phyloP scores from a whole-genome alignment of 2,888 invertebrate species.

The Hylaea fasciaria region DNA sequence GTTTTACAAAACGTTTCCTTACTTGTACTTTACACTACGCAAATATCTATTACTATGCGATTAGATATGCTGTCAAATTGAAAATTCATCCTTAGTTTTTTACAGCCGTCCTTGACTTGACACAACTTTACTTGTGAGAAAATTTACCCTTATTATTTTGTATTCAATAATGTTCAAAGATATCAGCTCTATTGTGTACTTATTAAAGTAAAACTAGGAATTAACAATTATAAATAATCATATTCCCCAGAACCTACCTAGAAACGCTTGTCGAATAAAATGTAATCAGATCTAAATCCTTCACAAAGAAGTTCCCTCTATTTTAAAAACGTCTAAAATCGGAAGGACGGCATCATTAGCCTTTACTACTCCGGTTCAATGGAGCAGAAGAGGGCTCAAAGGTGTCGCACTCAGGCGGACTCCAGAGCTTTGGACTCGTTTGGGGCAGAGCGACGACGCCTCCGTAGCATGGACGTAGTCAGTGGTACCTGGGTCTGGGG shows the following conservation, averaged over 20 bases:
- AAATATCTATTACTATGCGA: too few relatives aligned
- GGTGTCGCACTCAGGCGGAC: conserved; percentile 37
- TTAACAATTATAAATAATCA: too few relatives aligned
- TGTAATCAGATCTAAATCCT: conserved; percentile 6
- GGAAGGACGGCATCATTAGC: conserved; percentile 41
- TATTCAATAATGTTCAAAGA: too few relatives aligned
- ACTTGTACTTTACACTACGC: too few relatives aligned
- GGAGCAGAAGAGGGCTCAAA: conserved; percentile 41
- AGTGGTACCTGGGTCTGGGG: background rate
- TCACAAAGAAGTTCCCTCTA: conserved; percentile 15
- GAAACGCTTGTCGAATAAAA: background rate
- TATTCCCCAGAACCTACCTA: background rate
- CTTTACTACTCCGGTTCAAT: conserved; percentile 37
- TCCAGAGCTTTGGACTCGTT: conserved; percentile 36
- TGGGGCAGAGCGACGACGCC: conserved; percentile 30
- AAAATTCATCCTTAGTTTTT: too few relatives aligned
- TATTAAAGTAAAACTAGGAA: too few relatives aligned
- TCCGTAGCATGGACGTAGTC: conserved; percentile 11
- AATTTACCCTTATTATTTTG: too few relatives aligned
- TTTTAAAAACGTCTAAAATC: conserved; percentile 36
- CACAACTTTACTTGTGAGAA: too few relatives aligned
- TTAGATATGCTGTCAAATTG: too few relatives aligned
- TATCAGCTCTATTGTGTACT: too few relatives aligned
- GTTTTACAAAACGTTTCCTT: too few relatives aligned
- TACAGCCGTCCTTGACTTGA: too few relatives aligned